Base-by-base conservation (phyloP, 2,888 invertebrate genomes). In the Tenthredo amoena region DNA sequence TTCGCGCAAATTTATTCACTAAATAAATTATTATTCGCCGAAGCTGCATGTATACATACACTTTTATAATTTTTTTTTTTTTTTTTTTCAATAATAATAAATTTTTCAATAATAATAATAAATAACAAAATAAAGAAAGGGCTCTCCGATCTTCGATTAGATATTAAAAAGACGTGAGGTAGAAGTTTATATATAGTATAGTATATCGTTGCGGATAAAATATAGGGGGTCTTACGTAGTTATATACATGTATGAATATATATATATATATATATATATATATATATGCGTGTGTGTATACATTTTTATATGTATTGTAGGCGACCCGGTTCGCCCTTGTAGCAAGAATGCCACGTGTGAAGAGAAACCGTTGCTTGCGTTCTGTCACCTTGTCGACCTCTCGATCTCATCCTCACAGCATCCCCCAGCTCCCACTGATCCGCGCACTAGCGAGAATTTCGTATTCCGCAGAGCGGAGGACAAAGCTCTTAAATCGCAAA, bases 401-500 rank as follows among this genome's bases (percentile, higher is more conserved):
- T 62, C 62, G 58, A 62, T 81, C 81, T 62, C 21, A 50, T 77
- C 55, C n/a, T 40, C 72, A 18, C 21, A 18, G 43, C 43, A 9
- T 43, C 9, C 72, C 10, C 43, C 72, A 21, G 58, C 10, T 40
- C 62, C 26, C 43, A 1, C 72, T 40, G 72, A 72, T 76, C 43
- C 47, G 21, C 43, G 47, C 47, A 15, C 26, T 40, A 26, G 40
- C 18, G n/a, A 37, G 31, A 26, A 81, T 81, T 81, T 81, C 58
- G 81, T 81, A 81, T 81, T 81, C 81, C 62, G 40, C 58, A 62
- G 81, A 34, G 81, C 81, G 81, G 34, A 58, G 58, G 62, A 58
- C 58, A 81, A 81, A 81, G 81, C 81, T 81, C 81, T 81, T 81
- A 81, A 81, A 81, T 81, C 81, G 81, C 81, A 81, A 81, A 81